Evolutionary conservation across 2,113 vertebrate genomes (phyloP), one percentile per base, ranked within the genome.

Genomic region (Formicarius rufipectus): DNA sequence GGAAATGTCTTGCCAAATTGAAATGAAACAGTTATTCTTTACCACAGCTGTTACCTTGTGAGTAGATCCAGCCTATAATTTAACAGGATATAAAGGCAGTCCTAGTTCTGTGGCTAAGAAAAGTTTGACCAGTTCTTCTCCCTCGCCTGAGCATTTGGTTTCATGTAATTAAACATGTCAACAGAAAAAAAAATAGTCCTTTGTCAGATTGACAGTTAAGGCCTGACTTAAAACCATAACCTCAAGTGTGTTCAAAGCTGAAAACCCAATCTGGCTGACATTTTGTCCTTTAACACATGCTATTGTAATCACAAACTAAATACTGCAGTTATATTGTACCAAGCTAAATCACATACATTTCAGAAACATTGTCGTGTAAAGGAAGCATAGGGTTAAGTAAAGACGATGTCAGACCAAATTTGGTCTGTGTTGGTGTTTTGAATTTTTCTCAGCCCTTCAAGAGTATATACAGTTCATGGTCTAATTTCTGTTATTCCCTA

Each of bases 201-300:
- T 91, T 84, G 37, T 95, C 82, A 91, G 49, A 82, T 4, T 93
- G 87, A 79, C 56, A 87, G 47, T 35, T 89, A 87, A 90, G 9
- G 28, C 25, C 45, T 94, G 58, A 87, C 58, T 91, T 92, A 71
- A 94, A 94, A 85, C 62, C 53, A 45, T 69, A 96, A 82, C 78
- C 63, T 78, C 19, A 6, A 80, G 42, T 44, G 45, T 62, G 53
- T 87, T 95, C 66, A 76, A 89, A 93, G 84, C 58, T 79, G 78
- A 87, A 93, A 96, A 89, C 79, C 62, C 80, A 75, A 20, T 82
- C 89, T 85, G 58, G 30, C 9, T 96, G 94, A 87, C 81, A 79
- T 93, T 90, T 89, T 80, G 89, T 94, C 91, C 86, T 91, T 89
- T 74, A 95, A 94, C 72, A 90, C 63, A 31, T 92, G 81, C 60